phyloP scores from a whole-genome alignment of 2,888 invertebrate species.

The Sthenelais limicola region DNA sequence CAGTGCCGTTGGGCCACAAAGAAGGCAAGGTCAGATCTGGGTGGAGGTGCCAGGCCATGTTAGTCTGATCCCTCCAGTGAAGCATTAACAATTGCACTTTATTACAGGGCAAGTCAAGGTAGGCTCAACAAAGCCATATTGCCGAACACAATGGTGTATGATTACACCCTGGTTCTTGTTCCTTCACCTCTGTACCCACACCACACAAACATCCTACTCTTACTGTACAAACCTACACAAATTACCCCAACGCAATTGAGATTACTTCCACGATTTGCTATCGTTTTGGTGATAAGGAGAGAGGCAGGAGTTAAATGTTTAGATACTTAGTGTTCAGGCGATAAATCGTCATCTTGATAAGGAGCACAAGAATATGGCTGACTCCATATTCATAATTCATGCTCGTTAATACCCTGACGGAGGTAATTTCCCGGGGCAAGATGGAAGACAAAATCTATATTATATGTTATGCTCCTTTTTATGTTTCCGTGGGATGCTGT shows the following conservation, averaged over 20 bases:
- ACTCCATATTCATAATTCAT: too few relatives aligned
- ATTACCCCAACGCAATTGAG: constrained; percentile 4
- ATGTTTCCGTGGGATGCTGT: too few relatives aligned
- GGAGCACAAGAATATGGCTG: too few relatives aligned
- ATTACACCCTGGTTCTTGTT: too few relatives aligned
- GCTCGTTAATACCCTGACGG: too few relatives aligned
- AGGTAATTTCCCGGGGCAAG: too few relatives aligned
- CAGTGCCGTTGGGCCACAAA: background rate
- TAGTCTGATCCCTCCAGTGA: background rate
- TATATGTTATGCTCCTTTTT: too few relatives aligned
- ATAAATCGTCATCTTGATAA: constrained; percentile 34
- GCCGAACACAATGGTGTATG: too few relatives aligned
- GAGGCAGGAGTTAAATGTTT: background rate
- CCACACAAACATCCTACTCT: too few relatives aligned
- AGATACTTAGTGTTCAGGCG: background rate
- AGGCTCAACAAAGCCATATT: background rate
- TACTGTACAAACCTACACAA: too few relatives aligned
- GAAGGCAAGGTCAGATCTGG: background rate
- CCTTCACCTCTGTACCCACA: too few relatives aligned
- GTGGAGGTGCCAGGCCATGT: constrained; percentile 8
- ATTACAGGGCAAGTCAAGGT: constrained; percentile 4
- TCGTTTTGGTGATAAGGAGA: background rate
- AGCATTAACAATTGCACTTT: background rate
- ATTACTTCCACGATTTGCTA: constrained; percentile 17
- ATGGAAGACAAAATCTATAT: too few relatives aligned